Conservation (phyloP, 2,797 vertebrate species). For the Rhincodon typus region DNA sequence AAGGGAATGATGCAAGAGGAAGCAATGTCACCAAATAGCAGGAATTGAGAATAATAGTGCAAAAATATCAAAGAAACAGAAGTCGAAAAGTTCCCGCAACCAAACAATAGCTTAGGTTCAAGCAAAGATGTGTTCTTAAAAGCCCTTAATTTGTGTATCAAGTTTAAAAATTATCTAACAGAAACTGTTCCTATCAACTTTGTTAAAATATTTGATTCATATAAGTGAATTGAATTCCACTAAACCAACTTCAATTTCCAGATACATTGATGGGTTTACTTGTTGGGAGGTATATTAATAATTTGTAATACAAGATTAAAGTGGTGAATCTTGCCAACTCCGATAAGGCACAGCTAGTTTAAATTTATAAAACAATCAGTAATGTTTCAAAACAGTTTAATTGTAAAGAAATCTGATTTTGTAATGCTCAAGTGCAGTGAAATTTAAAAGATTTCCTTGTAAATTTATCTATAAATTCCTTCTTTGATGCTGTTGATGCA, state of each 20-base stretch:
- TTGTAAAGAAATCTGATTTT: neutral
- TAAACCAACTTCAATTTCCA: neutral
- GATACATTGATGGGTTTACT: neutral
- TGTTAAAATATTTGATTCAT: neutral
- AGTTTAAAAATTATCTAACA: neutral
- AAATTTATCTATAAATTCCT: neutral
- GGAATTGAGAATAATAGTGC: neutral
- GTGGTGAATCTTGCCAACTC: slow-evolving; percentile 13
- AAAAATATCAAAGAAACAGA: neutral
- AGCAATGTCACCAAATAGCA: neutral
- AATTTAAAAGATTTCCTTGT: neutral
- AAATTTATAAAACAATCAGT: neutral
- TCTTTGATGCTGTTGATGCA: neutral
- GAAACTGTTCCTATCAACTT: neutral
- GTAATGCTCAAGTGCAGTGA: neutral
- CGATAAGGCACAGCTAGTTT: neutral
- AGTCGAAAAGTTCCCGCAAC: neutral
- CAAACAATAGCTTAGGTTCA: neutral
- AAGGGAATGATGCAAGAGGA: neutral
- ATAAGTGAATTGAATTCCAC: neutral
- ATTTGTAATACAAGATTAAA: neutral
- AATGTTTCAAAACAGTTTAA: neutral
- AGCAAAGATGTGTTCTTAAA: neutral
- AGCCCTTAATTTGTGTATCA: neutral
- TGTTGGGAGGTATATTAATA: neutral